A percentile compares a stretch with the other conserved stretches of the same genome.
Conservation (phyloP, 2,888 invertebrate species). For the Harpagoxenus sublaevis region DNA sequence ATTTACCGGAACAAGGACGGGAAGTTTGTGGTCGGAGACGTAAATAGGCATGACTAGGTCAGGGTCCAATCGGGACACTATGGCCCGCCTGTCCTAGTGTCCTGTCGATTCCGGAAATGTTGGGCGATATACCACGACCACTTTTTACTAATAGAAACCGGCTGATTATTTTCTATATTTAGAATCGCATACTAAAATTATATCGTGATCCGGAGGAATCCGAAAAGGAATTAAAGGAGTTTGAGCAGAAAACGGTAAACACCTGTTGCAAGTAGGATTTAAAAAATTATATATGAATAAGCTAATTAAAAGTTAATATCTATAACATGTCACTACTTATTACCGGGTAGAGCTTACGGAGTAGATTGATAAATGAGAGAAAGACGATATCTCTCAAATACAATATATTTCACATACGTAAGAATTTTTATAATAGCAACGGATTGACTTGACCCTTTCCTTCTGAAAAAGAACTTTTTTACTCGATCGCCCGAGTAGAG, state of each 20-base stretch:
- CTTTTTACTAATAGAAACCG: not conserved
- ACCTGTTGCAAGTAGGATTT: too few relatives aligned
- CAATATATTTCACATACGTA: not conserved
- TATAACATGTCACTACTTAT: not conserved
- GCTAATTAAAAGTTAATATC: too few relatives aligned
- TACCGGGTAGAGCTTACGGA: not conserved
- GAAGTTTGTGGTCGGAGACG: not conserved
- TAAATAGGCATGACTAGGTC: conserved; percentile 5
- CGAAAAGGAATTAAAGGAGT: too few relatives aligned
- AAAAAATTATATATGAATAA: too few relatives aligned
- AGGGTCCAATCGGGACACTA: not conserved
- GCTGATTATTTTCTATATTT: not conserved
- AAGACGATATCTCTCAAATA: not conserved
- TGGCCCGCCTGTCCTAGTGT: not conserved
- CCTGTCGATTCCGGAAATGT: conserved; percentile 3
- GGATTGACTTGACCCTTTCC: too few relatives aligned
- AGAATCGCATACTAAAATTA: not conserved
- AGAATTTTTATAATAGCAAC: too few relatives aligned
- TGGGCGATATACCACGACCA: not conserved
- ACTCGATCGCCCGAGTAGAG: too few relatives aligned
- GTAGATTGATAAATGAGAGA: not conserved
- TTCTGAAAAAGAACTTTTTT: too few relatives aligned
- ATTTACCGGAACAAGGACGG: not conserved
- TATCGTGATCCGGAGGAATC: not conserved
- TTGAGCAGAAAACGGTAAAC: too few relatives aligned